These are phyloP conservation scores for Tetragonisca angustula DNA, from an alignment of 2,888 invertebrate species.

Conservation along the genomic window DNA sequence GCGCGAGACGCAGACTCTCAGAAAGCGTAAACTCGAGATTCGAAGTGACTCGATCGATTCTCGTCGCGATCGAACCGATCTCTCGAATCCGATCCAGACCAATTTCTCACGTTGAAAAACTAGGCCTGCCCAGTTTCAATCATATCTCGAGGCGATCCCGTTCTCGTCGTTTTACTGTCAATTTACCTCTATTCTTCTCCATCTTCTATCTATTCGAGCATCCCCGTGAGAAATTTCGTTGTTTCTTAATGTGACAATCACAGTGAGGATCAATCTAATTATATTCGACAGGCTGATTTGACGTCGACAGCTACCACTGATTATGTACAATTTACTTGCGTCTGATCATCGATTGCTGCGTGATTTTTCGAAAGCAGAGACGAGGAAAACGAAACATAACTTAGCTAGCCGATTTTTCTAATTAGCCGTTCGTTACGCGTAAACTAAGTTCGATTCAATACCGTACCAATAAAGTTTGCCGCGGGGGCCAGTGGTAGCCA, in stretches of 20 bases:
- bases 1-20: slow-evolving; percentile 29
- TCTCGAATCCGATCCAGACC: slow-evolving; percentile 27
- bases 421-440: neutral
- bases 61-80: slow-evolving; percentile 1
- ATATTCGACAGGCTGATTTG: neutral
- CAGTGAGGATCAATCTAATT: neutral
- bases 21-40: slow-evolving; percentile 21
- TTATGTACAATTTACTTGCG: neutral
- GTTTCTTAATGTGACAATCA: slow-evolving; percentile 39
- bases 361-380: neutral
- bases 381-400: neutral
- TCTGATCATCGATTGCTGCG: neutral
- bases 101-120: neutral
- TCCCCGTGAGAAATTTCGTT: slow-evolving; percentile 23
- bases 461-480: neutral
- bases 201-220: neutral
- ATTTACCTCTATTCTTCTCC: no score
- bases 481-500: neutral
- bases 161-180: slow-evolving; percentile 1
- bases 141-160: slow-evolving; percentile 32
- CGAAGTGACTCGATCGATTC: neutral
- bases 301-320: neutral
- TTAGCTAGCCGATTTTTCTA: neutral
- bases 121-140: neutral
- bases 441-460: slow-evolving; percentile 6